These are phyloP conservation scores for Pimpla rufipes DNA, from an alignment of 2,888 invertebrate genomes.

Conservation along the genomic window DNA sequence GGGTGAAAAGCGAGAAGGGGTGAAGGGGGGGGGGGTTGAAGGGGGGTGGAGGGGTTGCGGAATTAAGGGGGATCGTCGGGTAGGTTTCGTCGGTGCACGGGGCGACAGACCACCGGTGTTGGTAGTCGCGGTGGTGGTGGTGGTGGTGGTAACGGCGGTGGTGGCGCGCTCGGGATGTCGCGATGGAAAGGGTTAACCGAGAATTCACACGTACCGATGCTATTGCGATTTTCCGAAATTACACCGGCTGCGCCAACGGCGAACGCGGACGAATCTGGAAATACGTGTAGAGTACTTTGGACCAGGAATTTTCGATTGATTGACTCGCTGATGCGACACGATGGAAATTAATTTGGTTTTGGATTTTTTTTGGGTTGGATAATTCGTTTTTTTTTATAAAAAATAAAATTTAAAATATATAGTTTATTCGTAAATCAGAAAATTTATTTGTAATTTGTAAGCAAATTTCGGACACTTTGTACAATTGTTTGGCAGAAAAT, in stretches of 20 bases:
- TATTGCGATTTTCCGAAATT: conserved; percentile 55
- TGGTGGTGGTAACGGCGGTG: conserved; percentile 16
- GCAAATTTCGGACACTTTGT: no score
- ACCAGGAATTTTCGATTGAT: neutral
- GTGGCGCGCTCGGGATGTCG: conserved; percentile 38
- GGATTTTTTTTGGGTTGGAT: no score
- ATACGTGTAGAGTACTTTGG: conserved; percentile 14
- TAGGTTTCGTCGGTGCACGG: conserved; percentile 38
- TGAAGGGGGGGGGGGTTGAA: no score
- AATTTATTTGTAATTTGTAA: no score
- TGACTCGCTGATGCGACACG: neutral
- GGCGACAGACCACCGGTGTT: conserved; percentile 53
- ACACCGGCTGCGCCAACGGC: neutral
- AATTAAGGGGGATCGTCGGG: conserved; percentile 16
- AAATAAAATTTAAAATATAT: no score
- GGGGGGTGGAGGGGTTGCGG: conserved; percentile 20
- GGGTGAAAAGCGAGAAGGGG: conserved; percentile 6
- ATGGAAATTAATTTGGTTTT: no score
- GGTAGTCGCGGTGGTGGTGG: conserved; percentile 27
- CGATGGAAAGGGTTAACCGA: conserved; percentile 44
- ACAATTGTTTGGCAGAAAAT: no score
- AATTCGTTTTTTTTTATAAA: no score
- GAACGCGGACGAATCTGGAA: neutral
- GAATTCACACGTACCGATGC: conserved; percentile 48
- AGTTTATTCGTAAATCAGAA: no score